Evolutionary conservation across 2,113 vertebrate species (phyloP).

Genomic region (Dryoscopus gambensis): DNA sequence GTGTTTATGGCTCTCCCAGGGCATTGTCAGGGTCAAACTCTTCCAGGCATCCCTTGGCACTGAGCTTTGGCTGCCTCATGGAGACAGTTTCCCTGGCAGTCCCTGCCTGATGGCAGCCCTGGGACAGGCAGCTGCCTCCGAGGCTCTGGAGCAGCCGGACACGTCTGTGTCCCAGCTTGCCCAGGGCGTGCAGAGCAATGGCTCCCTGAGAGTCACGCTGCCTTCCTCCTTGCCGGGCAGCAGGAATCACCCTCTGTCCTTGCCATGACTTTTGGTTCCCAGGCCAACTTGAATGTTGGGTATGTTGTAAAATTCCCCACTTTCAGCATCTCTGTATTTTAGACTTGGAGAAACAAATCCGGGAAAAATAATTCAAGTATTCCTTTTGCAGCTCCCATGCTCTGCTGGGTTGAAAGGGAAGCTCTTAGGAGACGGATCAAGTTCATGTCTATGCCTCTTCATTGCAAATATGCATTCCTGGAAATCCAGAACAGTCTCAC

Average conservation of each 20-base stretch:
- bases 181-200: neutral
- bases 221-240: neutral
- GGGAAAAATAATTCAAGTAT: neutral
- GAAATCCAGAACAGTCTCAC: neutral
- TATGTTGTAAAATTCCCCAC: neutral
- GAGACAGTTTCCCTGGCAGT: neutral
- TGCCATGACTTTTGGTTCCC: neutral
- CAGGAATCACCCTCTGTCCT: neutral
- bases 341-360: neutral
- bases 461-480: neutral
- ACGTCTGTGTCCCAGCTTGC: neutral
- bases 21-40: neutral
- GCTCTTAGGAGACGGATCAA: neutral
- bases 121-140: neutral
- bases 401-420: neutral
- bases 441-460: neutral
- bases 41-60: neutral
- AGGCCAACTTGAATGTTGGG: neutral
- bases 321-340: neutral
- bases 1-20: neutral
- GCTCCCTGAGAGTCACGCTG: neutral
- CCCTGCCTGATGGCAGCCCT: neutral
- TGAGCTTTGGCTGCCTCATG: neutral
- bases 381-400: neutral
- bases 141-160: rapidly evolving